Conservation (phyloP, 2,113 vertebrate species). For the Macroglossus sobrinus region DNA sequence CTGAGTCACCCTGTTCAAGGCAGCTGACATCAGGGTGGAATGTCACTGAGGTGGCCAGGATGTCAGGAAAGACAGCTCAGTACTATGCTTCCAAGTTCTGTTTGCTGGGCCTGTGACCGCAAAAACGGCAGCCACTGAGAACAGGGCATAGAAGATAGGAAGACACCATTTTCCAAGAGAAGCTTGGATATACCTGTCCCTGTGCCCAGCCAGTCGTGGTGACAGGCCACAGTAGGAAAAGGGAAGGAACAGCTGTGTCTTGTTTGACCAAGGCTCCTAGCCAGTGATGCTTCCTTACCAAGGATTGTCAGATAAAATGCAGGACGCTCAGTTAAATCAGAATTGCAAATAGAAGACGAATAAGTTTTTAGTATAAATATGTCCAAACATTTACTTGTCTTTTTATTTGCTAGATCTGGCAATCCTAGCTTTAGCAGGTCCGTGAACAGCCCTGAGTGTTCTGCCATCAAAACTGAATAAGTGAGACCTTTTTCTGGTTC, state of each 20-base stretch:
- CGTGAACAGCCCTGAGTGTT: background rate
- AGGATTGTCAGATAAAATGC: background rate
- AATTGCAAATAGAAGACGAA: background rate
- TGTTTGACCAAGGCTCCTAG: background rate
- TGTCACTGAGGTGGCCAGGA: background rate
- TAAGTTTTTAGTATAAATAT: background rate
- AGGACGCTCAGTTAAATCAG: background rate
- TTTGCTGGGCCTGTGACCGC: background rate
- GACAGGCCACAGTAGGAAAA: background rate
- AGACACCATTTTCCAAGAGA: background rate
- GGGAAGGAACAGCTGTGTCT: background rate
- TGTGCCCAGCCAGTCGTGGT: background rate
- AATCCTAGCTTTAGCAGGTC: background rate
- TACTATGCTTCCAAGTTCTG: background rate
- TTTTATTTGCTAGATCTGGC: background rate
- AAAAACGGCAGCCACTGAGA: background rate
- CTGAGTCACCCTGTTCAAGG: background rate
- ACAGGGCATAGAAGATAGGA: background rate
- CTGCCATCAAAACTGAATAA: background rate
- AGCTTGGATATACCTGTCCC: background rate
- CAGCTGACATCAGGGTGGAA: background rate
- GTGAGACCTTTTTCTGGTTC: background rate
- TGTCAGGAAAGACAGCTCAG: background rate
- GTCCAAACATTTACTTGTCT: background rate
- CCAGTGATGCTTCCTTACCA: background rate